Base-by-base conservation (phyloP, 2,797 vertebrate genomes). In the Arvicola amphibius region DNA sequence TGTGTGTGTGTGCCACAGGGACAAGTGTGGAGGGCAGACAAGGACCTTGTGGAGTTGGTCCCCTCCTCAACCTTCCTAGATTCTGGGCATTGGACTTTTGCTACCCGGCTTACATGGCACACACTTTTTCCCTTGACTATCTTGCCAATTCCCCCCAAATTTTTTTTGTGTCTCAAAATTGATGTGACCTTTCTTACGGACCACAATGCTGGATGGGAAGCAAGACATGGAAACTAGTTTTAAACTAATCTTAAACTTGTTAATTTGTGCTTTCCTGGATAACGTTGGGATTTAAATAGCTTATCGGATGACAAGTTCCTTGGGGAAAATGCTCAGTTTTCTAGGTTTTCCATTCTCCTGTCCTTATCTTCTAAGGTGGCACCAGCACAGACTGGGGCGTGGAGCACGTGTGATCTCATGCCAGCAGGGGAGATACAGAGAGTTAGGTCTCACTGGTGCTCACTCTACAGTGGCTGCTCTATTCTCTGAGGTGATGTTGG, bases 151-250 rank as follows among this genome's bases (percentile, higher is more conserved):
- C n/a, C n/a, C 5, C 21, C n/a, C 53, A 7, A 40, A n/a, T n/a
- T 29, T n/a, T n/a, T 13, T 51, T 69, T 88, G 29, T 79, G 80
- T 84, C 40, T 93, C 93, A 80, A 91, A 96, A 76, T 29, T 37
- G 21, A 69, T 56, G 29, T 71, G n/a, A 56, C 69, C 14, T 78
- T 88, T 8, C 13, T 85, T 65, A 79, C 34, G 23, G 46, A 73
- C 27, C 29, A 25, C 6, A 61, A 8, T 67, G 10, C 48, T 67
- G 40, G 46, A 12, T 37, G 34, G 40, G 83, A 67, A 56, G 29
- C 14, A 9, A 53, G 59, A 67, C 40, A 69, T 86, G 40, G 67
- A 94, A 86, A 91, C 14, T 61, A 56, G 76, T 6, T 80, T 59
- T 69, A 56, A 81, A 67, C 12, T 46, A 34, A 86, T 5, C 77